Conservation (phyloP, 2,888 invertebrate species). For the Fragum whitleyi region DNA sequence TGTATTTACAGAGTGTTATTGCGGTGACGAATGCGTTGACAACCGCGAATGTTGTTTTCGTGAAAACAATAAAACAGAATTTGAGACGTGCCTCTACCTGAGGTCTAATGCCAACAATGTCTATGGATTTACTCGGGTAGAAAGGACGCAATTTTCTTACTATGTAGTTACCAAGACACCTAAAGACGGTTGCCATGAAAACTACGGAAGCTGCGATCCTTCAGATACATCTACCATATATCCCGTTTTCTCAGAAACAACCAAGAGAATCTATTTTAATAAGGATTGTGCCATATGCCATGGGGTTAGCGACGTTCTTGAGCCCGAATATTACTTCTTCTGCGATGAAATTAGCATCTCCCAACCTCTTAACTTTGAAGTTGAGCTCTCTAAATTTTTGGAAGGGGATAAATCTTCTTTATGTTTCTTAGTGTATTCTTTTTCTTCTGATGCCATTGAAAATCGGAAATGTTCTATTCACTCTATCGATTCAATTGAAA, state of each 20-base stretch:
- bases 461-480: neutral
- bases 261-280: neutral
- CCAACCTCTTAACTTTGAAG: neutral
- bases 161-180: neutral
- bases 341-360: neutral
- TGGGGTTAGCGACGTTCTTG: neutral
- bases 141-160: neutral
- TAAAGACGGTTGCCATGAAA: neutral
- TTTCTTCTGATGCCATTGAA: neutral
- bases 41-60: neutral
- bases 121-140: neutral
- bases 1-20: neutral
- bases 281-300: conserved; percentile 3
- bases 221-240: neutral
- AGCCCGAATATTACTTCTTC: neutral
- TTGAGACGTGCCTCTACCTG: neutral
- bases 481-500: neutral
- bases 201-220: neutral
- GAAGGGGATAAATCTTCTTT: neutral
- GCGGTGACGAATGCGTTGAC: neutral
- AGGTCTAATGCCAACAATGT: neutral
- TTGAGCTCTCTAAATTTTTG: neutral
- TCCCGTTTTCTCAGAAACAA: neutral
- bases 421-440: neutral
- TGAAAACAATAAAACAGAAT: neutral